Evolutionary conservation across 2,888 invertebrate genomes (phyloP).

Genomic region (Ramazzottius varieornatus): DNA sequence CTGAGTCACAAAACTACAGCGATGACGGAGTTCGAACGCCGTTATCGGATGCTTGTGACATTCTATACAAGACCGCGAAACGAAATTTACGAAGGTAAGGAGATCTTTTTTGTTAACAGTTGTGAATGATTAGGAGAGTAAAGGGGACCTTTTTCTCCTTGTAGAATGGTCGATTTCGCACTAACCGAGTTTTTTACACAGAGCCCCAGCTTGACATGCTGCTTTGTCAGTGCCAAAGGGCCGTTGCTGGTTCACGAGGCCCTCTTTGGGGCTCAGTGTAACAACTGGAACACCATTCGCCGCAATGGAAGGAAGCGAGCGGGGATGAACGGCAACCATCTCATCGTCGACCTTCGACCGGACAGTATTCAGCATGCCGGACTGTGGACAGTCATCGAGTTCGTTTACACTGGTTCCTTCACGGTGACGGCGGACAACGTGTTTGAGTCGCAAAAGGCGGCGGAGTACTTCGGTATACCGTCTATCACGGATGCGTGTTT

Average conservation of each 20-base stretch:
- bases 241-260: conserved; percentile 1
- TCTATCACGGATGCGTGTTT: background rate
- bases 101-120: background rate
- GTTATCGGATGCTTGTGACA: background rate
- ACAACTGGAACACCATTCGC: background rate
- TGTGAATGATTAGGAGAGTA: background rate
- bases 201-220: background rate
- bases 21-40: background rate
- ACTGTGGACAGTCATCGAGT: background rate
- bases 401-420: background rate
- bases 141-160: background rate
- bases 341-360: background rate
- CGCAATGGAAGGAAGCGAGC: background rate
- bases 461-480: background rate
- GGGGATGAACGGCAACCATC: background rate
- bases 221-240: background rate
- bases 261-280: background rate
- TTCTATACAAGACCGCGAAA: background rate
- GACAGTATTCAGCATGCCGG: background rate
- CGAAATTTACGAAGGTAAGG: background rate
- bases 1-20: background rate
- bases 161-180: background rate
- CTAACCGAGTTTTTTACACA: background rate
- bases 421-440: conserved; percentile 1
- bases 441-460: background rate